These are phyloP conservation scores for Parasteatoda lunata DNA, from an alignment of 2,888 invertebrate genomes.

Conservation along the genomic window DNA sequence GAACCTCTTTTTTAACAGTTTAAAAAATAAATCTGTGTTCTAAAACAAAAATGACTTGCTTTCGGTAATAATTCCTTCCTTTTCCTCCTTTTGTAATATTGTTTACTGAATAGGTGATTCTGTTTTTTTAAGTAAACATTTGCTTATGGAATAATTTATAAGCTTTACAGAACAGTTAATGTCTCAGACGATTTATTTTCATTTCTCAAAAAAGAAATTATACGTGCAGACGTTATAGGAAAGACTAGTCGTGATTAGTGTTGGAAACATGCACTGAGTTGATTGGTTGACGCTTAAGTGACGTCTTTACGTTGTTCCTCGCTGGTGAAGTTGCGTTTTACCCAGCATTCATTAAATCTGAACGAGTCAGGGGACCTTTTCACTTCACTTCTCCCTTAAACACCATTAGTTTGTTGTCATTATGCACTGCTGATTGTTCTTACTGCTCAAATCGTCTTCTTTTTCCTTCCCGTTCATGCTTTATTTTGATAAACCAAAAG, in stretches of 20 bases:
- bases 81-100: no score
- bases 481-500: background rate
- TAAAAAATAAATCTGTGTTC: no score
- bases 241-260: conserved; percentile 16
- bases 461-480: background rate
- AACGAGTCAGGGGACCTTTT: conserved; percentile 37
- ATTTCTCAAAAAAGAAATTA: background rate
- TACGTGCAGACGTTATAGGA: no score
- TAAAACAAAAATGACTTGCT: no score
- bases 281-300: conserved; percentile 47
- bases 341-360: conserved; percentile 45
- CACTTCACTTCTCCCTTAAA: conserved; percentile 27
- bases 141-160: no score
- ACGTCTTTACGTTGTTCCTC: conserved; percentile 38
- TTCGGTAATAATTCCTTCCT: no score
- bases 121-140: no score
- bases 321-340: conserved; percentile 33
- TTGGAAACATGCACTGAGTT: conserved; percentile 23
- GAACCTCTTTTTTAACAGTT: no score
- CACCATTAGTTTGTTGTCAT: conserved; percentile 52
- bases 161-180: no score
- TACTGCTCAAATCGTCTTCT: conserved; percentile 20
- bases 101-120: no score
- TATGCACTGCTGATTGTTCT: conserved; percentile 12
- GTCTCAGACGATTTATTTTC: background rate